Conservation (phyloP, 30 jellyfish, hydroid and myxozoan species). For the Phacellophora camtschatica region DNA sequence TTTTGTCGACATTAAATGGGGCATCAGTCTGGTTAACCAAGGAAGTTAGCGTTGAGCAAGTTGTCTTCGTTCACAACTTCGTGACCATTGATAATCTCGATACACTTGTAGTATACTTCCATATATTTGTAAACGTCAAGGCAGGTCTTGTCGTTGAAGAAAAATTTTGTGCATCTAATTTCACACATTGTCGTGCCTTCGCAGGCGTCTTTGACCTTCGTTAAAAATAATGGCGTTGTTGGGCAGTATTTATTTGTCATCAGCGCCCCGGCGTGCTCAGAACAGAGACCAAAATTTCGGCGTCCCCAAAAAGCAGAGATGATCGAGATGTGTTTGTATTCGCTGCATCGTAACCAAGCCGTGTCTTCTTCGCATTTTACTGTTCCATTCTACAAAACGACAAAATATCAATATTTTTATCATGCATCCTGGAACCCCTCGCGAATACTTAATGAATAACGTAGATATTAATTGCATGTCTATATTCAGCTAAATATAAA, state of each 20-base stretch:
- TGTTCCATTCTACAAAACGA: slow-evolving; percentile 98
- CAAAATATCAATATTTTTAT: too few species aligned
- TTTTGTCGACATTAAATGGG: slow-evolving; percentile 21
- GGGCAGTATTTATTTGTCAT: slow-evolving; percentile 95
- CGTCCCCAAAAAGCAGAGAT: slow-evolving; percentile 99
- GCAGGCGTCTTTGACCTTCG: slow-evolving; percentile 98
- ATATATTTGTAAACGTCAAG: slow-evolving; percentile 95
- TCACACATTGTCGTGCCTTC: slow-evolving; percentile 99
- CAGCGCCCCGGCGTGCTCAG: slow-evolving; percentile 98
- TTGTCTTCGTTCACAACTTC: slow-evolving; percentile 99
- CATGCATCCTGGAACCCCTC: too few species aligned
- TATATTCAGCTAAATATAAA: too few species aligned
- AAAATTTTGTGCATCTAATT: slow-evolving; percentile 97
- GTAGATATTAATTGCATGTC: too few species aligned
- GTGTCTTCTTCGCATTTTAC: slow-evolving; percentile 99
- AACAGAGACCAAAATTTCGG: slow-evolving; percentile 96
- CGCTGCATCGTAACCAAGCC: slow-evolving; percentile 99
- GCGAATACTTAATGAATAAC: too few species aligned
- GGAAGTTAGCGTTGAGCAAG: slow-evolving; percentile 96
- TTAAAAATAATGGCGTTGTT: slow-evolving; percentile 92
- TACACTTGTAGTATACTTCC: slow-evolving; percentile 98
- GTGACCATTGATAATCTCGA: slow-evolving; percentile 98
- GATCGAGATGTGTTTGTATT: slow-evolving; percentile 92
- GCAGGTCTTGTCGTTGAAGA: slow-evolving; percentile 98
- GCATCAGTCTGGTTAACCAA: slow-evolving; percentile 71